Percentiles rank a stretch among this genome's conserved stretches.
Conservation (phyloP, 1,140 invertebrate species). For the Micrasema minimum region DNA sequence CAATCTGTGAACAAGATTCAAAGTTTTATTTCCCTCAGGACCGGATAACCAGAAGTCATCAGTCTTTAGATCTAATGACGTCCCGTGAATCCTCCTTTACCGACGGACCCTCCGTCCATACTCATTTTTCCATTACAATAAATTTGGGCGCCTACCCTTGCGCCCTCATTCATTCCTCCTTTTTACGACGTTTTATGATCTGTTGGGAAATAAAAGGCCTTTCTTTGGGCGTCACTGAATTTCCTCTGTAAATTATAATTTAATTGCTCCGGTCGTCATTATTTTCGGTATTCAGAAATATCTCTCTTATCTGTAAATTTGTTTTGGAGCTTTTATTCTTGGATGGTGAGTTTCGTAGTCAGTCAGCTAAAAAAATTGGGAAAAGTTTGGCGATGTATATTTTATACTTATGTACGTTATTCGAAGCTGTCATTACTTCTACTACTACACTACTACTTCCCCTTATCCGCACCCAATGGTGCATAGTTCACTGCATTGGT, state of each 20-base stretch:
- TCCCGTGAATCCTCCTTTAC: conserved; percentile 8
- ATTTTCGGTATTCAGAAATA: not conserved
- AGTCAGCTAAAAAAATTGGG: no score
- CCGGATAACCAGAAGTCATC: conserved; percentile 25
- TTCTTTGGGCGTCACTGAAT: not conserved
- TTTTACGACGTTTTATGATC: conserved; percentile 26
- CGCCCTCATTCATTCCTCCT: conserved; percentile 11
- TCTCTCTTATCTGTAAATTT: not conserved
- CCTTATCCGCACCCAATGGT: no score
- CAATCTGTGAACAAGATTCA: conserved; percentile 27
- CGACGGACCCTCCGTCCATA: conserved; percentile 7
- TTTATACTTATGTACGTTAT: no score
- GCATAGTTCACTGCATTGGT: no score
- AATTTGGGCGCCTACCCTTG: conserved; percentile 12
- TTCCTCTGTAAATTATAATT: conserved; percentile 8
- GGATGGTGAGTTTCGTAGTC: no score
- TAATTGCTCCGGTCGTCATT: not conserved
- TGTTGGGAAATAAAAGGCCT: not conserved
- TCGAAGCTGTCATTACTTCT: no score
- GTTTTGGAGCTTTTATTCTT: no score
- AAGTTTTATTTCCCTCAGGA: conserved; percentile 20
- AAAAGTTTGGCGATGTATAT: no score
- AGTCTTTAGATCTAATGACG: conserved; percentile 22
- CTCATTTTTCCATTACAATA: conserved; percentile 31
- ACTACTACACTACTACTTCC: no score